Base-by-base conservation (phyloP, 1,140 invertebrate species). In the Antheraea mylitta region DNA sequence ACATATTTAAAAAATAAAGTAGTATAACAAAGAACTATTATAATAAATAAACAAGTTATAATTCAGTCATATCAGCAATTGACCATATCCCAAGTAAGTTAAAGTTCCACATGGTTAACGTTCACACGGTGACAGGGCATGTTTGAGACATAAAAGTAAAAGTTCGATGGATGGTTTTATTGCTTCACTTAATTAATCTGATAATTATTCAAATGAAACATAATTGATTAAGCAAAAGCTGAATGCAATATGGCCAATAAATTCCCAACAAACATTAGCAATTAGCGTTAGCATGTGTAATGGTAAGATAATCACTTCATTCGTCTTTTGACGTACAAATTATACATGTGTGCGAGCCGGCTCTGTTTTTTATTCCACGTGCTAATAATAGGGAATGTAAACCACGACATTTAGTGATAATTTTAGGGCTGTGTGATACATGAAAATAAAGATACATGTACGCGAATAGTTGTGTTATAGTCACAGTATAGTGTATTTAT, bases 151-250 rank as follows among this genome's bases (percentile, higher is more conserved):
- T 53, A 53, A 53, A 53, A 13, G 16, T 53, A 53, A 53, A 53
- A 53, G 45, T 53, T 53, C 9, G 0, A 53, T 53, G 1, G 45
- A 16, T n/a, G 45, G 45, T 5, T 42, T 42, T 42, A 42, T 53
- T 16, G 16, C 45, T 16, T 53, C 9, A 53, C 45, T n/a, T 53
- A 53, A 53, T 53, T 53, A 53, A 53, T 53, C 9, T 53, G 45
- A 53, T 53, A 53, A 53, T 53, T 13, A 53, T 53, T 16, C 45
- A 53, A 53, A 53, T 53, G 45, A 53, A 53, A 53, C 45, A 53
- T 11, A 53, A 53, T 53, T 53, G 45, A 53, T 53, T 11, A 53
- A 53, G 16, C 45, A 53, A 53, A 42, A 53, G 45, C 7, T 16
- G 45, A 16, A 53, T 53, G 45, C 45, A n/a, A 53, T 53, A 53